These are phyloP conservation scores for Nesogale talazaci DNA, from an alignment of 2,113 vertebrate genomes.

Conservation along the genomic window DNA sequence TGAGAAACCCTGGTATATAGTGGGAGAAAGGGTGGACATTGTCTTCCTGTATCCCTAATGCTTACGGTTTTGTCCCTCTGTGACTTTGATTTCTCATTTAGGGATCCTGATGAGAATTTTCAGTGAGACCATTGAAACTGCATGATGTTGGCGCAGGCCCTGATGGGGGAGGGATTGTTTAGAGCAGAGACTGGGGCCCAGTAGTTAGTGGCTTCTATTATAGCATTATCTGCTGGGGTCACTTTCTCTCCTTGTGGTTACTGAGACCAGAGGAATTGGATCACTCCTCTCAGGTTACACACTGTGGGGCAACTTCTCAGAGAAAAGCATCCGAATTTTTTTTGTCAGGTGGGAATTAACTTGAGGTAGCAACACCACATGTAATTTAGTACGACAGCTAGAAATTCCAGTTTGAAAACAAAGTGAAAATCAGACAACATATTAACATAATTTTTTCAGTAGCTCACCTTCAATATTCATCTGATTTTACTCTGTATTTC, in stretches of 20 bases:
- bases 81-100: slow-evolving; percentile 64
- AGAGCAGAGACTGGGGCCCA: background rate
- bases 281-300: slow-evolving; percentile 61
- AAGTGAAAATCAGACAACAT: slow-evolving; percentile 46
- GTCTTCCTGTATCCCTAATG: background rate
- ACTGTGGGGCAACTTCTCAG: slow-evolving; percentile 49
- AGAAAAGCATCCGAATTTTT: slow-evolving; percentile 47
- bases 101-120: slow-evolving; percentile 61
- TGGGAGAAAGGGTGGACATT: background rate
- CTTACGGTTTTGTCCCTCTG: slow-evolving; percentile 24
- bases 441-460: slow-evolving; percentile 37
- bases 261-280: slow-evolving; percentile 61
- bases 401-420: slow-evolving; percentile 65
- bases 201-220: slow-evolving; percentile 37
- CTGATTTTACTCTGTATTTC: slow-evolving; percentile 49
- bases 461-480: slow-evolving; percentile 18
- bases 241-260: slow-evolving; percentile 59
- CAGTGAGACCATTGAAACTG: slow-evolving; percentile 48
- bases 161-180: slow-evolving; percentile 38
- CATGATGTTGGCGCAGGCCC: slow-evolving; percentile 55
- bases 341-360: slow-evolving; percentile 64
- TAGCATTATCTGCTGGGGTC: slow-evolving; percentile 49
- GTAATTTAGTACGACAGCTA: slow-evolving; percentile 47
- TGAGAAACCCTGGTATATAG: slow-evolving; percentile 11
- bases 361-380: slow-evolving; percentile 13